phyloP scores from a whole-genome alignment of 2,113 vertebrate genomes.

The Smithornis capensis region DNA sequence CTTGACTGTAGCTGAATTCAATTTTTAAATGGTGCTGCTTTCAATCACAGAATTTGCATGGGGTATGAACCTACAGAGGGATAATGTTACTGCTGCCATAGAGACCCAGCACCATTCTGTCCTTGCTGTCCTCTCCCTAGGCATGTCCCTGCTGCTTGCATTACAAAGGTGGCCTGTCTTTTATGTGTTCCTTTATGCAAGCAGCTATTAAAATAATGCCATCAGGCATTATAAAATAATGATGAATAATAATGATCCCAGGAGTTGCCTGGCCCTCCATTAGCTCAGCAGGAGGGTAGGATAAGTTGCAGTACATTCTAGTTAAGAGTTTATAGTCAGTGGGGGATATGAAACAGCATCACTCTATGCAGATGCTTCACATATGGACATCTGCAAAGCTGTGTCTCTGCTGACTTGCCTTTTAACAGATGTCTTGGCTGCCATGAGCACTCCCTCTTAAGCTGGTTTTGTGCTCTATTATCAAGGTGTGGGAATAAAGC shows the following conservation, averaged over 20 bases:
- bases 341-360: not conserved
- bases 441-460: not conserved
- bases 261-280: not conserved
- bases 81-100: not conserved
- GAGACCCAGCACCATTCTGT: not conserved
- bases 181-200: not conserved
- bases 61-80: not conserved
- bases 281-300: not conserved
- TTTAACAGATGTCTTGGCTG: not conserved
- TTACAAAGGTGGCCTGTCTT: not conserved
- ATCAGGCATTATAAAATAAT: conserved; percentile 15
- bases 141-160: not conserved
- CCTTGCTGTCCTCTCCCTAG: not conserved
- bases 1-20: not conserved
- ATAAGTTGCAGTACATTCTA: not conserved
- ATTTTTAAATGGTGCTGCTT: not conserved
- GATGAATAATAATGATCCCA: conserved; percentile 7
- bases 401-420: not conserved
- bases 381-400: not conserved
- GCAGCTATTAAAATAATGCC: not conserved
- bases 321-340: not conserved
- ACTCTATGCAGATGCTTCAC: not conserved
- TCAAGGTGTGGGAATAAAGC: not conserved
- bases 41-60: not conserved
- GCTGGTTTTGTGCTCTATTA: not conserved